These are phyloP conservation scores for Panurus biarmicus DNA, from an alignment of 2,113 vertebrate species.

Conservation along the genomic window DNA sequence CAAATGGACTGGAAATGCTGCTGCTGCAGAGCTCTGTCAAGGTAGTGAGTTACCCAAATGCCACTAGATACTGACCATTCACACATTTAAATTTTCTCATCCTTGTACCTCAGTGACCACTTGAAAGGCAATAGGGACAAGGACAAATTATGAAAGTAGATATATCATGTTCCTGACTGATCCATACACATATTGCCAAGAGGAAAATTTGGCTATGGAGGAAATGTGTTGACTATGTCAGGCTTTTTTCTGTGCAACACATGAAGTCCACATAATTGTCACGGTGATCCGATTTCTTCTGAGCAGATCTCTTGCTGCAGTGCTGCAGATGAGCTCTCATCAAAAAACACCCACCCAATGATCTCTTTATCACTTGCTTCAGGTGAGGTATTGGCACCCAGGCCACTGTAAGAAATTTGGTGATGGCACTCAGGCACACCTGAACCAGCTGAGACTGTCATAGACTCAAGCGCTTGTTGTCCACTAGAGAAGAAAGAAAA, in stretches of 20 bases:
- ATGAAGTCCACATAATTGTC: not conserved
- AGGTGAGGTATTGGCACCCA: not conserved
- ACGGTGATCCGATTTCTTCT: not conserved
- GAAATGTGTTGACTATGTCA: not conserved
- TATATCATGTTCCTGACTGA: not conserved
- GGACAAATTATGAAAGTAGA: not conserved
- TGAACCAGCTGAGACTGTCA: not conserved
- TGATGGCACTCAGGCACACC: not conserved
- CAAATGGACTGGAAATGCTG: not conserved
- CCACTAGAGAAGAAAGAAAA: not conserved
- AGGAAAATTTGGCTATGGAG: not conserved
- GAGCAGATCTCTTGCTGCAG: not conserved
- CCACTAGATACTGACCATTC: not conserved
- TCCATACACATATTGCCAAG: not conserved
- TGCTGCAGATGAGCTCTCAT: not conserved
- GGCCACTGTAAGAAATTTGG: not conserved
- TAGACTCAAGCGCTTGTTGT: not conserved
- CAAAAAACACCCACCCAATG: not conserved
- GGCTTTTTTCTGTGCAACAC: not conserved
- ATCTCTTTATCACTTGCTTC: not conserved
- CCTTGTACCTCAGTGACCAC: not conserved
- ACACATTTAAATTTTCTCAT: not conserved
- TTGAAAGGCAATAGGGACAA: not conserved
- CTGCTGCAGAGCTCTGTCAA: not conserved
- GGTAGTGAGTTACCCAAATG: not conserved